Conservation (phyloP, 2,113 vertebrate species). For the Sylvilagus bachmani region DNA sequence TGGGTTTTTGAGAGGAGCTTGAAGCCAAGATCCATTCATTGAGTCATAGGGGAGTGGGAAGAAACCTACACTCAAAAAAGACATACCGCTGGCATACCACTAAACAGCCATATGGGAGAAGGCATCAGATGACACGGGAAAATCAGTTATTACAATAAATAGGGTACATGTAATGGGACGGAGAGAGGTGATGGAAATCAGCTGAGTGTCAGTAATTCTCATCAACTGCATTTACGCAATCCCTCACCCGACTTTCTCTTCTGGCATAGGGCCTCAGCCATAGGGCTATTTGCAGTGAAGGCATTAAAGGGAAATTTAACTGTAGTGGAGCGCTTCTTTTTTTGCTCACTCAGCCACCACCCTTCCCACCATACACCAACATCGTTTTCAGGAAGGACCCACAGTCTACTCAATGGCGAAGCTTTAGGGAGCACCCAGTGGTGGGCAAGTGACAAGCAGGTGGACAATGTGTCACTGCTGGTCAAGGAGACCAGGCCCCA, state of each 20-base stretch:
- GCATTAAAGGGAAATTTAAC: neutral
- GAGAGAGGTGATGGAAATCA: conserved; percentile 8
- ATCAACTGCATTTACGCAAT: conserved; percentile 17
- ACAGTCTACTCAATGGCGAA: neutral
- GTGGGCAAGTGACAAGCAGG: neutral
- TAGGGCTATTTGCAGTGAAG: neutral
- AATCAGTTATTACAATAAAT: conserved; percentile 31
- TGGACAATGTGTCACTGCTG: neutral
- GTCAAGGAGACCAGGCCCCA: neutral
- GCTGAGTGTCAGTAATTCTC: conserved; percentile 13
- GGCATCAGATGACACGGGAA: conserved; percentile 42
- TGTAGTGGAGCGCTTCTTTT: neutral
- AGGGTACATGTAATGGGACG: neutral
- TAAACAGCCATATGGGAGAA: conserved; percentile 64
- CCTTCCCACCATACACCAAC: neutral
- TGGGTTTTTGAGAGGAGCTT: conserved; percentile 49
- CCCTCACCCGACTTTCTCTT: conserved; percentile 58
- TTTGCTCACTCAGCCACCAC: conserved; percentile 30
- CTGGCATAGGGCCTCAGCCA: neutral
- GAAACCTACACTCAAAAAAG: conserved; percentile 77
- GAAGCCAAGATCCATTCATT: conserved; percentile 76
- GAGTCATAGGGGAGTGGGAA: conserved; percentile 76
- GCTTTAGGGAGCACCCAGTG: neutral
- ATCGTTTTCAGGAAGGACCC: neutral
- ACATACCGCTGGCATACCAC: conserved; percentile 39